Evolutionary conservation across 2,113 vertebrate genomes (phyloP).

Genomic region (Athene noctua): DNA sequence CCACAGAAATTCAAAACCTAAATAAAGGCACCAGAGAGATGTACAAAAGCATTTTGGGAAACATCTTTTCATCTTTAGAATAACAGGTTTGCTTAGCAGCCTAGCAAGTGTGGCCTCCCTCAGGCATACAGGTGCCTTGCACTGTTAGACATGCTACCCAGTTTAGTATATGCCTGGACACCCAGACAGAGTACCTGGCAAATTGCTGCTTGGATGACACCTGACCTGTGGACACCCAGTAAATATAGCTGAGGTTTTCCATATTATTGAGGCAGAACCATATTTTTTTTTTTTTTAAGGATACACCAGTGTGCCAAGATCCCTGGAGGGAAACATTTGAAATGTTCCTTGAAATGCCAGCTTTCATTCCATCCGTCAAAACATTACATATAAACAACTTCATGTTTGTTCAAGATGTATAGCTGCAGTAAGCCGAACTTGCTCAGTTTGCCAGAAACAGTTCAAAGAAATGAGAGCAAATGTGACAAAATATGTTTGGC

Average conservation of each 20-base stretch:
- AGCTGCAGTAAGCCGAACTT: slow-evolving; percentile 15
- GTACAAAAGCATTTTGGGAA: neutral
- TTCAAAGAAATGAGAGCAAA: neutral
- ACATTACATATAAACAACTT: neutral
- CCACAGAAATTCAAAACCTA: neutral
- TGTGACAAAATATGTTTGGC: neutral
- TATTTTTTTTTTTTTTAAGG: neutral
- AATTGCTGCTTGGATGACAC: neutral
- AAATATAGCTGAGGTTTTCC: neutral
- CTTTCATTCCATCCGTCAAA: slow-evolving; percentile 45
- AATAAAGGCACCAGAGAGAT: neutral
- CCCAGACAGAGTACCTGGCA: neutral
- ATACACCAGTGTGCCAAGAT: neutral
- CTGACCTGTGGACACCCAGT: neutral
- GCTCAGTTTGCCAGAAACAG: neutral
- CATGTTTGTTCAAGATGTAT: slow-evolving; percentile 16
- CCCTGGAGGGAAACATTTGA: neutral
- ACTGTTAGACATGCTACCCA: neutral
- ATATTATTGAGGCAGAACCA: neutral
- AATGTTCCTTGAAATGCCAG: slow-evolving; percentile 30
- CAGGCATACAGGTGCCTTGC: neutral
- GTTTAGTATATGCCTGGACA: neutral
- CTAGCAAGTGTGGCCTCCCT: neutral
- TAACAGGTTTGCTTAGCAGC: neutral
- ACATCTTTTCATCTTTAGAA: neutral